Evolutionary conservation across 2,113 vertebrate species (phyloP).

Genomic region (Cyrtonyx montezumae): DNA sequence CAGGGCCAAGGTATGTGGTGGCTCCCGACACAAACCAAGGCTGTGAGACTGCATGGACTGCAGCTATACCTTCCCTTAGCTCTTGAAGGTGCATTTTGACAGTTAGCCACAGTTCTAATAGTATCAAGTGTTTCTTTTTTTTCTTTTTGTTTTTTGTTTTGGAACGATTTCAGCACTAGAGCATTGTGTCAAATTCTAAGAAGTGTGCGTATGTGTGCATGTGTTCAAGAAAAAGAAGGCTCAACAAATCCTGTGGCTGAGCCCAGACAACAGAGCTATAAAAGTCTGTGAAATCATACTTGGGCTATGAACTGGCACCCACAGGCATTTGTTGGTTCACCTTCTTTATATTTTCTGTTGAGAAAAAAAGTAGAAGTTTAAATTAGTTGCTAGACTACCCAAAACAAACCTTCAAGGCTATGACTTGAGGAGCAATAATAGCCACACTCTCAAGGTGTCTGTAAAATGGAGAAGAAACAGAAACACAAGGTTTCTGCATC

Average conservation of each 20-base stretch:
- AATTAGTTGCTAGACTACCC: background rate
- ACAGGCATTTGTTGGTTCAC: background rate
- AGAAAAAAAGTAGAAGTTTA: background rate
- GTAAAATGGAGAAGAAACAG: background rate
- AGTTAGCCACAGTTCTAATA: background rate
- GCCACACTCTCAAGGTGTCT: background rate
- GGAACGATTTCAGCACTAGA: background rate
- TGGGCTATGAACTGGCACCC: background rate
- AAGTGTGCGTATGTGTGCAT: background rate
- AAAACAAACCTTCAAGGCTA: background rate
- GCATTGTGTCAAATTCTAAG: background rate
- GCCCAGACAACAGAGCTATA: background rate
- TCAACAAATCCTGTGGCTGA: background rate
- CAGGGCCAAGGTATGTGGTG: conserved; percentile 1
- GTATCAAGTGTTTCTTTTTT: background rate
- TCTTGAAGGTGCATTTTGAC: conserved; percentile 7
- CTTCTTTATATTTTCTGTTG: background rate
- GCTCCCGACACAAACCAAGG: background rate
- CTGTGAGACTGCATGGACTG: background rate
- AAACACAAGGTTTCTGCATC: background rate
- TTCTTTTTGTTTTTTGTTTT: background rate
- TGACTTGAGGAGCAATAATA: background rate
- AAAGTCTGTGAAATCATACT: background rate
- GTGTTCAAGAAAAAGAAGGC: background rate
- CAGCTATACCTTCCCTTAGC: background rate